Conservation (phyloP, 2,888 invertebrate genomes). For the Diarsia rubi region DNA sequence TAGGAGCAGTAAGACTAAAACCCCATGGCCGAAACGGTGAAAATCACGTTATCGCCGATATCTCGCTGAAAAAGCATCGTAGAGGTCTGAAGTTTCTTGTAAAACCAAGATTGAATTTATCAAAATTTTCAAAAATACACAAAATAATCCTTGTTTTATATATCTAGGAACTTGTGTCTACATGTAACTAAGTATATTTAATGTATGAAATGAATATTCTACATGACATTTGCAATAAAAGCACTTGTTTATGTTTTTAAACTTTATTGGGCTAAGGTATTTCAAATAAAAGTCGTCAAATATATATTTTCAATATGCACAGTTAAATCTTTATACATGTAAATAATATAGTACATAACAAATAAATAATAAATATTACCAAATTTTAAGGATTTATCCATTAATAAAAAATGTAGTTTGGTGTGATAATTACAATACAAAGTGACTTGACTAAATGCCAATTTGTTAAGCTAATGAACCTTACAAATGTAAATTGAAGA, state of each 20-base stretch:
- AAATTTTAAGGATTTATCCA: slow-evolving; percentile 87
- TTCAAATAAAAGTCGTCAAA: slow-evolving; percentile 89
- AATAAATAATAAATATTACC: slow-evolving; percentile 91
- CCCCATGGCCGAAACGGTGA: too few species aligned
- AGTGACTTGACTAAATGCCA: slow-evolving; percentile 87
- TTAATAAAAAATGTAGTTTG: slow-evolving; percentile 87
- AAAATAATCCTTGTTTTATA: too few species aligned
- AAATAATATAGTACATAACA: slow-evolving; percentile 91
- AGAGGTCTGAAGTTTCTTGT: too few species aligned
- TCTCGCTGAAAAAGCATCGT: too few species aligned
- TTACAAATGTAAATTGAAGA: slow-evolving; percentile 76
- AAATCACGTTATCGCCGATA: too few species aligned
- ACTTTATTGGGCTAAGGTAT: slow-evolving; percentile 89
- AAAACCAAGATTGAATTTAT: too few species aligned
- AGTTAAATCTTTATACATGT: slow-evolving; percentile 91
- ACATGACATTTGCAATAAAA: slow-evolving; percentile 33
- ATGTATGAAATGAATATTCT: background rate
- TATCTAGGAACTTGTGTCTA: too few species aligned
- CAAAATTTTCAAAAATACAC: too few species aligned
- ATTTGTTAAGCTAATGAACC: slow-evolving; percentile 78
- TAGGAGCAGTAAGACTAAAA: too few species aligned
- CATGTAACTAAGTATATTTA: too few species aligned
- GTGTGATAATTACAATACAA: slow-evolving; percentile 88
- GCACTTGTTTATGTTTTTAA: slow-evolving; percentile 68
- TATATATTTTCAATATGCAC: slow-evolving; percentile 91